phyloP scores from a whole-genome alignment of 64 coral and sea anemone genomes.

The Montipora capricornis region DNA sequence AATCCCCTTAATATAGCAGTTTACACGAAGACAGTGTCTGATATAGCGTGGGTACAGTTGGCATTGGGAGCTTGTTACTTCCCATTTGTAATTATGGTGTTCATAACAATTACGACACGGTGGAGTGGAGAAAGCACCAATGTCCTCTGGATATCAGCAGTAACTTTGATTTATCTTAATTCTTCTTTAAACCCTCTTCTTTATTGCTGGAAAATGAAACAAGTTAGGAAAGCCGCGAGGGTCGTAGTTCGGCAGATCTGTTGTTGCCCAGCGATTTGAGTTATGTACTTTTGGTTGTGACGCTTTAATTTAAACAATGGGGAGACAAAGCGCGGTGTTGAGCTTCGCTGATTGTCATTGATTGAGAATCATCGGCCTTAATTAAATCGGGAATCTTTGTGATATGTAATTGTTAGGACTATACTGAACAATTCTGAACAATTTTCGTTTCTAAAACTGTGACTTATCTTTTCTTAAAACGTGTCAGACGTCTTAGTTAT shows the following conservation, averaged over 20 bases:
- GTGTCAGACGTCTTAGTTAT: too few relatives aligned
- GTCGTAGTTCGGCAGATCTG: not conserved
- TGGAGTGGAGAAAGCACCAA: not conserved
- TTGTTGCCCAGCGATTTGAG: not conserved
- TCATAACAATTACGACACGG: not conserved
- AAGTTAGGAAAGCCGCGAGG: slow-evolving; percentile 2
- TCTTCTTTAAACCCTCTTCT: slow-evolving; percentile 24
- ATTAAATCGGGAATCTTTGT: too few relatives aligned
- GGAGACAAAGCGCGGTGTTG: too few relatives aligned
- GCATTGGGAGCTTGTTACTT: not conserved
- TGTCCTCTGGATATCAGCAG: not conserved
- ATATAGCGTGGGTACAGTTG: not conserved
- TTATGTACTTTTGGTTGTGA: not conserved
- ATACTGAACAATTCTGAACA: too few relatives aligned
- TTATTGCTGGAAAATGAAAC: slow-evolving; percentile 28
- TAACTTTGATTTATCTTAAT: not conserved
- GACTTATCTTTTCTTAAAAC: too few relatives aligned
- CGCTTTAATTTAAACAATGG: too few relatives aligned
- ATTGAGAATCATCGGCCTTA: too few relatives aligned
- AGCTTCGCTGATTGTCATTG: too few relatives aligned
- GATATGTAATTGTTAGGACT: too few relatives aligned
- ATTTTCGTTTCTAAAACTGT: too few relatives aligned
- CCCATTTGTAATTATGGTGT: not conserved
- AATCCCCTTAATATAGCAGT: not conserved
- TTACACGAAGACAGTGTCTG: slow-evolving; percentile 12